These are phyloP conservation scores for Magallana ariakensis DNA, from an alignment of 1,140 invertebrate genomes.

Conservation along the genomic window DNA sequence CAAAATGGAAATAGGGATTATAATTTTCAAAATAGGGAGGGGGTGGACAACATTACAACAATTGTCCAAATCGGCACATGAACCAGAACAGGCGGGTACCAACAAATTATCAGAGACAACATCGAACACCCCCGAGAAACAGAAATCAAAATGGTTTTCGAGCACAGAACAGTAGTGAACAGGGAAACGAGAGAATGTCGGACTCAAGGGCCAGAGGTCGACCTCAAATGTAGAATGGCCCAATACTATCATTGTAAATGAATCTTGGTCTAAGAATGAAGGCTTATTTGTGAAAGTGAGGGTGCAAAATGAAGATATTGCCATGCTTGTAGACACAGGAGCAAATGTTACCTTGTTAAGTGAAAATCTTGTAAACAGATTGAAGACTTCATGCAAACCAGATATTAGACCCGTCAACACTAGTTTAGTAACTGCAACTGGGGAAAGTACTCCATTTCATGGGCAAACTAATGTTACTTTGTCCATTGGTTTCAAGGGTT, in stretches of 20 bases:
- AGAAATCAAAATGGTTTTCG: too few relatives aligned
- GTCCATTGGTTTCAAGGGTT: neutral
- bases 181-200: slow-evolving; percentile 35
- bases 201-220: slow-evolving; percentile 36
- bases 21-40: too few relatives aligned
- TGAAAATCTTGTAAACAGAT: neutral
- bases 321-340: too few relatives aligned
- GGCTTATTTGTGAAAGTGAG: slow-evolving; percentile 37
- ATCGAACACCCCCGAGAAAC: too few relatives aligned
- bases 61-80: too few relatives aligned
- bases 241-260: neutral
- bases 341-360: slow-evolving; percentile 51
- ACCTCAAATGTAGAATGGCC: slow-evolving; percentile 12
- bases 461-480: slow-evolving; percentile 29
- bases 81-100: too few relatives aligned
- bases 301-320: neutral
- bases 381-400: neutral
- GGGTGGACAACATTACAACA: too few relatives aligned
- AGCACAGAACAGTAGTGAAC: too few relatives aligned
- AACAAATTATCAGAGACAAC: too few relatives aligned
- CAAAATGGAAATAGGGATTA: too few relatives aligned
- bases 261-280: slow-evolving; percentile 37
- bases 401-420: slow-evolving; percentile 30
- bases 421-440: slow-evolving; percentile 55
- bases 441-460: slow-evolving; percentile 50